Evolutionary conservation across 2,113 vertebrate species (phyloP), one percentile per base, ranked within the genome.

Genomic region (Sturnus vulgaris): DNA sequence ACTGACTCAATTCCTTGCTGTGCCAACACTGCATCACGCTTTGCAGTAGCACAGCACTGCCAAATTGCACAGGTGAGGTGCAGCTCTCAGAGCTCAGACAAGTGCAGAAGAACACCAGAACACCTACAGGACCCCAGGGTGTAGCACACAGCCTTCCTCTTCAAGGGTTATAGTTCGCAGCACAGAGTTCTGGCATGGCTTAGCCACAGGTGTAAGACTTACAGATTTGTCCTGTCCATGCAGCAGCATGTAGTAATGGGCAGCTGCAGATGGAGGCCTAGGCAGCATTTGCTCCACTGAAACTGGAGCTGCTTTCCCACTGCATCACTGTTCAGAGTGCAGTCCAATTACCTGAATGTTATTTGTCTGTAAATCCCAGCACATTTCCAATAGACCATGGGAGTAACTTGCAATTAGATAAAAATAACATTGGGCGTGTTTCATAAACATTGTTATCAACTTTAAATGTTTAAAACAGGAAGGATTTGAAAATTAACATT

Each of bases 1-100:
- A 37, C 15, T 11, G 37, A 23, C 15, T 12, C 11, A 5, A 11
- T 49, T 53, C 23, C 9, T 50, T 30, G 64, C 85, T 40, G n/a
- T 40, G 27, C n/a, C 79, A 47, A 19, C 21, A n/a, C 2, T 46
- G 52, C 35, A 22, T 6, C 12, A 21, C 0, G 0, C 24, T 66
- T 76, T 46, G 52, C 30, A 31, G 35, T 11, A 31, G 12, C 73
- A 28, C 46, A 5, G 10, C 20, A 5, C 30, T 33, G 37, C 21
- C 49, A 20, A 33, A 4, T 12, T 4, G 22, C 39, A 49, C 19
- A 55, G 39, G 28, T 42, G 18, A 31, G 49, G 25, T 2, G 3
- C 35, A 50, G 46, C 46, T 72, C 70, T 10, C 27, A 14, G 42
- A 72, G 23, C 66, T 72, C 39, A 39, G 46, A 15, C 1, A 31